Conservation (phyloP, 1,140 invertebrate species). For the Zaprionus africanus region DNA sequence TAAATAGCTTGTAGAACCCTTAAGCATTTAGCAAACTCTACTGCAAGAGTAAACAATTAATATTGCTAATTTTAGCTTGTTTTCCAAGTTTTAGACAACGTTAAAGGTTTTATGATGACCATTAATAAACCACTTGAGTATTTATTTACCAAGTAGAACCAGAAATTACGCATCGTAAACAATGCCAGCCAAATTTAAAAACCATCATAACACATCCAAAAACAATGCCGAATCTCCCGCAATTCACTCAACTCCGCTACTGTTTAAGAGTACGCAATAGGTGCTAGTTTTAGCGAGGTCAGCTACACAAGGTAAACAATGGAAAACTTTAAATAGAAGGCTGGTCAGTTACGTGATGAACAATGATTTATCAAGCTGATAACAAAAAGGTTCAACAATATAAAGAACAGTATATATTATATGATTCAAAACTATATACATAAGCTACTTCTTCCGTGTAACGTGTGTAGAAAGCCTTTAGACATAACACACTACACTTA, state of each 20-base stretch:
- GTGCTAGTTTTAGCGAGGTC: slow-evolving; percentile 2
- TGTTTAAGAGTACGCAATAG: background rate
- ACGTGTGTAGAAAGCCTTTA: background rate
- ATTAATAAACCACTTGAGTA: background rate
- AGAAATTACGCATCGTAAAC: background rate
- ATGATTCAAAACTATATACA: background rate
- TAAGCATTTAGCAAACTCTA: too few relatives aligned
- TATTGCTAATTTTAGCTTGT: too few relatives aligned
- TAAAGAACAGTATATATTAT: background rate
- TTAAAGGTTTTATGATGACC: background rate
- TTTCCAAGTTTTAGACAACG: background rate
- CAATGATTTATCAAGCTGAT: background rate
- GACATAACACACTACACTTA: background rate
- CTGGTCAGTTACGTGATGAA: slow-evolving; percentile 10
- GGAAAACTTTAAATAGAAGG: slow-evolving; percentile 6
- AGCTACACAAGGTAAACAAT: slow-evolving; percentile 18
- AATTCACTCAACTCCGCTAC: background rate
- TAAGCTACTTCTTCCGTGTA: background rate
- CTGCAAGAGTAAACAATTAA: too few relatives aligned
- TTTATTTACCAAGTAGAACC: background rate
- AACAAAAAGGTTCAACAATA: background rate
- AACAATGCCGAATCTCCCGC: background rate
- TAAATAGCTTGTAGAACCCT: too few relatives aligned
- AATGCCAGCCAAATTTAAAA: background rate
- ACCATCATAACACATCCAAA: background rate